These are phyloP conservation scores for Epinephelus malabaricus DNA, from an alignment of 2,797 vertebrate species.

Conservation along the genomic window DNA sequence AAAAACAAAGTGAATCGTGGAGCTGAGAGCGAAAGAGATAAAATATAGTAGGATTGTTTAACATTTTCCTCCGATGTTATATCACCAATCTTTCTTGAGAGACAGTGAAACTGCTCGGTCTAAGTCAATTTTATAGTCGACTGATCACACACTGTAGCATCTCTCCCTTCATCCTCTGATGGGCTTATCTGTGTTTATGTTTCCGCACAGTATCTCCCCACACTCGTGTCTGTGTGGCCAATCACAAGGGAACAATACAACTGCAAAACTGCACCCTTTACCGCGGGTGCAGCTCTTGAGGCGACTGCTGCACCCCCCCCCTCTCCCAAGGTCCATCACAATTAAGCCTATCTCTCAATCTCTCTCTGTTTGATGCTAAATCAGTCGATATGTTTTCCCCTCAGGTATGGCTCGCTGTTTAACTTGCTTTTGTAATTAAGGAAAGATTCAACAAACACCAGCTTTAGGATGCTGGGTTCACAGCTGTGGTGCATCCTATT, in stretches of 20 bases:
- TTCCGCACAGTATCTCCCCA: conserved; percentile 67
- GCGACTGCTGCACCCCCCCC: conserved; percentile 31
- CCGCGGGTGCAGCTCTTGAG: conserved; percentile 15
- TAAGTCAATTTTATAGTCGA: conserved; percentile 80
- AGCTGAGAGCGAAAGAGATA: conserved; percentile 32
- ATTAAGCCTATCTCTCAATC: conserved; percentile 49
- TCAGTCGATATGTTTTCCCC: conserved; percentile 57
- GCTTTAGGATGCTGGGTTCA: conserved; percentile 24
- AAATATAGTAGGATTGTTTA: conserved; percentile 46
- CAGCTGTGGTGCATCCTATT: conserved; percentile 30
- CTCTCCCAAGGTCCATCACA: conserved; percentile 41
- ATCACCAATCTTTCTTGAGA: conserved; percentile 56
- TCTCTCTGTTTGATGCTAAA: conserved; percentile 59
- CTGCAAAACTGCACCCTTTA: conserved; percentile 44
- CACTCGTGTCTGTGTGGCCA: conserved; percentile 57
- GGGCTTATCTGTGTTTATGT: conserved; percentile 76
- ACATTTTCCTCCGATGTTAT: conserved; percentile 66
- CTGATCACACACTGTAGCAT: conserved; percentile 56
- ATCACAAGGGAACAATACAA: conserved; percentile 59
- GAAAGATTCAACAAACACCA: conserved; percentile 46
- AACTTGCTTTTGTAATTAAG: conserved; percentile 59
- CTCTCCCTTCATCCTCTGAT: conserved; percentile 57
- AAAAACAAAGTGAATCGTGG: conserved; percentile 17
- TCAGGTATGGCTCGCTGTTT: conserved; percentile 39
- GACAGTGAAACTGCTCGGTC: conserved; percentile 67